phyloP scores from a whole-genome alignment of 2,113 vertebrate species.

The Propithecus coquereli region DNA sequence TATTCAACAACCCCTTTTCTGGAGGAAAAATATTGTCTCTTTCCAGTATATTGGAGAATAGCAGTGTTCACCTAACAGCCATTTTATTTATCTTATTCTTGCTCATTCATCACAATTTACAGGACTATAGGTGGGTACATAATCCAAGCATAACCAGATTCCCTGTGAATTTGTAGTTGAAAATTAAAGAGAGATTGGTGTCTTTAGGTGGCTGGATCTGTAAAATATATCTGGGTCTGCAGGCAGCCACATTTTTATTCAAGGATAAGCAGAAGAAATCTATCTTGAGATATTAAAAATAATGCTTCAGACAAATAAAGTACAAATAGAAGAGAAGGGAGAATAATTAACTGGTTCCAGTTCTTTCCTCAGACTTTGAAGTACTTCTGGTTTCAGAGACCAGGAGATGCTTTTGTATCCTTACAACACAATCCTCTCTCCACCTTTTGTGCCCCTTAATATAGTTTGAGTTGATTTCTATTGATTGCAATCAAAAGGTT shows the following conservation, averaged over 20 bases:
- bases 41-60: background rate
- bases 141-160: background rate
- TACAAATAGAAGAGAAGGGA: background rate
- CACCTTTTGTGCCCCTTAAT: background rate
- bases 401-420: background rate
- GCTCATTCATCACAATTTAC: background rate
- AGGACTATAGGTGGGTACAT: background rate
- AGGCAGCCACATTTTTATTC: background rate
- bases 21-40: background rate
- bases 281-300: background rate
- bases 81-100: background rate
- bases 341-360: background rate
- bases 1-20: background rate
- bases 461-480: slow-evolving; percentile 3
- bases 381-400: background rate
- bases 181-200: background rate
- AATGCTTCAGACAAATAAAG: background rate
- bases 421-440: background rate
- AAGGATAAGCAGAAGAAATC: background rate
- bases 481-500: background rate
- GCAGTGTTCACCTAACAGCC: background rate
- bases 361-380: background rate
- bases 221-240: background rate
- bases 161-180: background rate
- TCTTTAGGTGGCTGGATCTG: background rate